These are phyloP conservation scores for Leptinotarsa peninsularis DNA, from an alignment of 2,888 invertebrate genomes.

Conservation along the genomic window DNA sequence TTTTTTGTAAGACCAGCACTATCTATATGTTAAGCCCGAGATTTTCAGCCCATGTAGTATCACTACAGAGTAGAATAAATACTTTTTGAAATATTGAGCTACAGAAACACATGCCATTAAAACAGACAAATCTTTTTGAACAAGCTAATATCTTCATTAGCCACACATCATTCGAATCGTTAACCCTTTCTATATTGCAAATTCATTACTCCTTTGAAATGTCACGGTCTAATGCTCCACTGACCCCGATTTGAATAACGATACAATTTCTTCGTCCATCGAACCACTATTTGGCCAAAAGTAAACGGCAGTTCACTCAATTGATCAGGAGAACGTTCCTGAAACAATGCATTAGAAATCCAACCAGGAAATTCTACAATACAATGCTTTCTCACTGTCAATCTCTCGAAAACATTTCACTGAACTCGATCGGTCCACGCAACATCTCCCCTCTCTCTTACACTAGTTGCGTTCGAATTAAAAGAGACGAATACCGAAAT, in stretches of 20 bases:
- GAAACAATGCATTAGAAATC: slow-evolving; percentile 19
- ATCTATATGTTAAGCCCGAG: too few relatives aligned
- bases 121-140: too few relatives aligned
- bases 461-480: slow-evolving; percentile 5
- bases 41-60: too few relatives aligned
- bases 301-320: not conserved
- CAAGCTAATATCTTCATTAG: too few relatives aligned
- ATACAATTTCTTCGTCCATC: not conserved
- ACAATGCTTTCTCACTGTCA: slow-evolving; percentile 21
- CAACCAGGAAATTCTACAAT: slow-evolving; percentile 7
- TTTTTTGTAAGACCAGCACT: too few relatives aligned
- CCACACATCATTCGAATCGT: too few relatives aligned
- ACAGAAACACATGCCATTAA: too few relatives aligned
- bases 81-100: too few relatives aligned
- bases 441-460: slow-evolving; percentile 9
- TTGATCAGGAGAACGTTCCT: slow-evolving; percentile 4
- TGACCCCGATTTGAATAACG: not conserved
- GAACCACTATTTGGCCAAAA: not conserved
- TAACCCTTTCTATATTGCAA: not conserved
- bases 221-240: not conserved
- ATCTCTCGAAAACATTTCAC: slow-evolving; percentile 17
- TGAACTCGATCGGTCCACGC: slow-evolving; percentile 16
- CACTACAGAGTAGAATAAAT: too few relatives aligned
- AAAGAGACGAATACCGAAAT: slow-evolving; percentile 19
- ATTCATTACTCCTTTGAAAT: not conserved